phyloP scores from a whole-genome alignment of 2,797 vertebrate species.

The Anguilla obscura region DNA sequence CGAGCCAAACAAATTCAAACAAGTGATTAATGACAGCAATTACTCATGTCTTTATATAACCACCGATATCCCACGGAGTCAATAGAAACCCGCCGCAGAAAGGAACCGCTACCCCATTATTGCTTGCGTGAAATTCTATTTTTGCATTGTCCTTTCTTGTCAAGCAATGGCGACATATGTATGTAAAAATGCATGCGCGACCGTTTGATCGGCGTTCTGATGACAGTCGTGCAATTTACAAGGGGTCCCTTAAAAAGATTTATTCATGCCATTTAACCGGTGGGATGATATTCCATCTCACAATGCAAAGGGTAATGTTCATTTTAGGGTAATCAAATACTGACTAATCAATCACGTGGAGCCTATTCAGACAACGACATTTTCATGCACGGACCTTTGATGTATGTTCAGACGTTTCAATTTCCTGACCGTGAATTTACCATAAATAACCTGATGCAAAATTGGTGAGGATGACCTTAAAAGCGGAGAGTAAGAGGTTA shows the following conservation, averaged over 20 bases:
- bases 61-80: slow-evolving; percentile 54
- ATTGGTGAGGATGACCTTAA: slow-evolving; percentile 36
- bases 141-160: slow-evolving; percentile 57
- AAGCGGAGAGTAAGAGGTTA: slow-evolving; percentile 40
- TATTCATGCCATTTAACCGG: slow-evolving; percentile 60
- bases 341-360: slow-evolving; percentile 57
- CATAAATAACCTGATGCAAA: slow-evolving; percentile 40
- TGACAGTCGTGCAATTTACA: slow-evolving; percentile 61
- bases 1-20: slow-evolving; percentile 59
- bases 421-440: slow-evolving; percentile 30
- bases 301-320: slow-evolving; percentile 54
- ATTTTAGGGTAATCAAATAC: slow-evolving; percentile 51
- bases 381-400: slow-evolving; percentile 43
- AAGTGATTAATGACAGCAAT: slow-evolving; percentile 77
- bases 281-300: slow-evolving; percentile 56
- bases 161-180: slow-evolving; percentile 56
- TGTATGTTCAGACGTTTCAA: slow-evolving; percentile 36
- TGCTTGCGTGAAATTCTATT: slow-evolving; percentile 54
- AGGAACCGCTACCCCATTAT: slow-evolving; percentile 65
- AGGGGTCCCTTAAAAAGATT: slow-evolving; percentile 48
- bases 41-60: slow-evolving; percentile 69
- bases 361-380: slow-evolving; percentile 46
- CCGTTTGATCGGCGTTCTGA: slow-evolving; percentile 47
- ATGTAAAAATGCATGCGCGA: slow-evolving; percentile 41
- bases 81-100: slow-evolving; percentile 59